Percentiles rank a stretch among this genome's conserved stretches.
Evolutionary conservation across 1,140 invertebrate genomes (phyloP).

Genomic region (Aphelinus certus): DNA sequence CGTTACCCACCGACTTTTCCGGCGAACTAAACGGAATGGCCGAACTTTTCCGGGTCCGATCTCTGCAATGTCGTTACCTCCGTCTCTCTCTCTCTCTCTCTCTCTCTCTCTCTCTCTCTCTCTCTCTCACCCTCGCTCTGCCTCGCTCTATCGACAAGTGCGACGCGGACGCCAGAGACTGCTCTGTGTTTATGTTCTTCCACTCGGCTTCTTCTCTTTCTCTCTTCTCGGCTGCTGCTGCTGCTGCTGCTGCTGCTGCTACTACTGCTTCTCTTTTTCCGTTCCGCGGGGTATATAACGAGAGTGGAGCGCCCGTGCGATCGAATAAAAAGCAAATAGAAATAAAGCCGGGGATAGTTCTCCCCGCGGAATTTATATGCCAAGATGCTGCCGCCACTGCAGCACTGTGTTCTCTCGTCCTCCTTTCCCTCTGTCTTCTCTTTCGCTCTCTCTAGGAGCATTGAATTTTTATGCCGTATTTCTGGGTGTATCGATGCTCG

Average conservation of each 20-base stretch:
- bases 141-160: conserved; percentile 23
- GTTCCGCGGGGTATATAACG: conserved; percentile 20
- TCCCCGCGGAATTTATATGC: conserved; percentile 41
- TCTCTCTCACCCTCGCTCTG: not conserved
- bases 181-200: conserved; percentile 40
- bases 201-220: conserved; percentile 30
- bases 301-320: conserved; percentile 48
- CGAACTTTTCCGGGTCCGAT: conserved; percentile 35
- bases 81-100: not conserved
- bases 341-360: conserved; percentile 39
- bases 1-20: conserved; percentile 26
- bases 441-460: conserved; percentile 23
- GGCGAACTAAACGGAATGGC: conserved; percentile 39
- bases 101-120: conserved; percentile 10
- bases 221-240: conserved; percentile 20
- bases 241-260: conserved; percentile 28
- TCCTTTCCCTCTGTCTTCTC: conserved; percentile 21
- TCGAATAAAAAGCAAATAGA: conserved; percentile 49
- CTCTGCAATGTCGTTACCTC: conserved; percentile 17
- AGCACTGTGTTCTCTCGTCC: conserved; percentile 17
- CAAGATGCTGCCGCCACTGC: conserved; percentile 12
- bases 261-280: conserved; percentile 39
- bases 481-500: conserved; percentile 10
- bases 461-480: conserved; percentile 31
- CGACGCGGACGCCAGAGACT: conserved; percentile 25